These are phyloP conservation scores for Anolis carolinensis DNA, from an alignment of 2,113 vertebrate genomes.

Conservation along the genomic window DNA sequence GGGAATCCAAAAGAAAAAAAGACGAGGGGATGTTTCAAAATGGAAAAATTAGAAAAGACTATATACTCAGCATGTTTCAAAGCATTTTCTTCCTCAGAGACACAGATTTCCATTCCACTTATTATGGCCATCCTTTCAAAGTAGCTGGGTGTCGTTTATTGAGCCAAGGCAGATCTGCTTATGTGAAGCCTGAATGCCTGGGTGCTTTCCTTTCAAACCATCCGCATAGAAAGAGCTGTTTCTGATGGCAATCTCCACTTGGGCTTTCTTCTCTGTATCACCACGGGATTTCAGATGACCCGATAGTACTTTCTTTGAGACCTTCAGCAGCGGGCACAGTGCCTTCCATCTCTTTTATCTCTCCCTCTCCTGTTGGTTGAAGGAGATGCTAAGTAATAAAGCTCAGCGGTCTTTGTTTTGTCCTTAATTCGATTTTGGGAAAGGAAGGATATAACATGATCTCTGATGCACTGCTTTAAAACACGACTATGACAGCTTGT, in stretches of 20 bases:
- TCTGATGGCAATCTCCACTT: not conserved
- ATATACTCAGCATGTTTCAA: not conserved
- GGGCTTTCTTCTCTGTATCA: not conserved
- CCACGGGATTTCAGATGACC: not conserved
- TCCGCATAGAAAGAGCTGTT: not conserved
- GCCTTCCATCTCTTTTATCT: not conserved
- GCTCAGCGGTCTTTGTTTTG: not conserved
- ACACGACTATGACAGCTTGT: not conserved
- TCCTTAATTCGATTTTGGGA: not conserved
- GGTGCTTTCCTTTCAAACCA: not conserved
- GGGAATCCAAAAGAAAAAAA: not conserved
- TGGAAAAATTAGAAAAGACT: not conserved
- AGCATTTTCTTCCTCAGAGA: not conserved
- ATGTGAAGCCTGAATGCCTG: not conserved
- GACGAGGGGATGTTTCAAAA: not conserved
- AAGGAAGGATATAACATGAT: not conserved
- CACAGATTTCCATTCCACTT: not conserved
- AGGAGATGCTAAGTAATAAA: not conserved
- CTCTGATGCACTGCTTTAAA: not conserved
- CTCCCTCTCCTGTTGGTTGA: not conserved
- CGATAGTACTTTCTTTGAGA: not conserved
- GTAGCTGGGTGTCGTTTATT: not conserved
- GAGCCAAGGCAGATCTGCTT: not conserved
- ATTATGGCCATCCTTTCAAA: not conserved
- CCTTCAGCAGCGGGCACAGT: not conserved